Percentiles rank a stretch among this genome's conserved stretches.
Evolutionary conservation across 1,140 invertebrate species (phyloP).

Genomic region (Drosophila simulans): DNA sequence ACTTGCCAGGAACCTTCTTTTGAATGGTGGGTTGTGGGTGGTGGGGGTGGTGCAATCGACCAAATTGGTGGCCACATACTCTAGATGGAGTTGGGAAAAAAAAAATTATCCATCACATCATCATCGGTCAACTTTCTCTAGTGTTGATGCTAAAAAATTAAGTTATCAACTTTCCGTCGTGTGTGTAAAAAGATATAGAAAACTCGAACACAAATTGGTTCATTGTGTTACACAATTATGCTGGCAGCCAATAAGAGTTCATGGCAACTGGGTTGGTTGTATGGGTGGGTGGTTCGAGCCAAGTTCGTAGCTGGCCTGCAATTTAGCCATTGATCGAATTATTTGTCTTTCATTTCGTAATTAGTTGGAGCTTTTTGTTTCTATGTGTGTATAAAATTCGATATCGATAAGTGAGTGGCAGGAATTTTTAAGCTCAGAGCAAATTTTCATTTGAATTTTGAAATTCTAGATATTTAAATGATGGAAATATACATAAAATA

Average conservation of each 20-base stretch:
- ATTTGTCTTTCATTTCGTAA: conserved; percentile 44
- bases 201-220: conserved; percentile 52
- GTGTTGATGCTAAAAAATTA: conserved; percentile 52
- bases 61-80: conserved; percentile 54
- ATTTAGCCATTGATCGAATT: conserved; percentile 35
- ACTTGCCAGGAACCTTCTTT: conserved; percentile 20
- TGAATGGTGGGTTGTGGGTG: neutral
- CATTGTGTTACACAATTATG: conserved; percentile 68
- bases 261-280: conserved; percentile 6
- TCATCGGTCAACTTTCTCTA: conserved; percentile 29
- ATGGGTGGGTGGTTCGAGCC: neutral
- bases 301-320: conserved; percentile 20
- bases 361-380: conserved; percentile 13
- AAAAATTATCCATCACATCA: conserved; percentile 32
- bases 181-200: conserved; percentile 38
- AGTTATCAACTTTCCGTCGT: conserved; percentile 61
- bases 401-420: conserved; percentile 5
- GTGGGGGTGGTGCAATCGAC: conserved; percentile 9
- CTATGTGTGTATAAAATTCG: neutral
- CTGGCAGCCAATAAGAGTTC: neutral
- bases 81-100: neutral
- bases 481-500: neutral
- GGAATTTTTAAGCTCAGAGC: neutral
- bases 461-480: neutral
- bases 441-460: too few species aligned